These are phyloP conservation scores for Amphiprion percula DNA, from an alignment of 2,113 vertebrate species.

Conservation along the genomic window DNA sequence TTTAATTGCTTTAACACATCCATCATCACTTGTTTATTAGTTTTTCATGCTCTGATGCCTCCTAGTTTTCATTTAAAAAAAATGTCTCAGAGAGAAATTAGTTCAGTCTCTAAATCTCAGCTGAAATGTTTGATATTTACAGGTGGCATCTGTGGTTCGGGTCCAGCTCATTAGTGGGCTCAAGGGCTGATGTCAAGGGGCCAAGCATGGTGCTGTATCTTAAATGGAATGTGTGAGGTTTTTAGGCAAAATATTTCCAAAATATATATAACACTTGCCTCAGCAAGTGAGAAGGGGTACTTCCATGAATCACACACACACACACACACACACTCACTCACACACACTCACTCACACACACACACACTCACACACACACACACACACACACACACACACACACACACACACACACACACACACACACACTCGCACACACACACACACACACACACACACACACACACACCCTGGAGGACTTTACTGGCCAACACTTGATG, in stretches of 20 bases:
- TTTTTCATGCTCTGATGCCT: conserved; percentile 54
- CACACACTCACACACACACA: conserved; percentile 7
- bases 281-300: conserved; percentile 45
- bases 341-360: too few species aligned
- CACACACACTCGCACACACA: background rate
- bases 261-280: conserved; percentile 57
- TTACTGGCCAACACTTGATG: conserved; percentile 35
- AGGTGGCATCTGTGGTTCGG: conserved; percentile 59
- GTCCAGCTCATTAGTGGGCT: conserved; percentile 46
- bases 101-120: conserved; percentile 41
- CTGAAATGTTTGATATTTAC: conserved; percentile 67
- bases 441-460: conserved; percentile 10
- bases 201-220: conserved; percentile 14
- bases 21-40: conserved; percentile 54
- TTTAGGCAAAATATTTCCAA: conserved; percentile 30
- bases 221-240: conserved; percentile 53
- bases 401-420: conserved; percentile 9
- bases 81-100: conserved; percentile 35
- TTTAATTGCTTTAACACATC: conserved; percentile 64
- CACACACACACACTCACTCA: background rate
- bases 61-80: conserved; percentile 55
- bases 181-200: conserved; percentile 37
- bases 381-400: conserved; percentile 7
- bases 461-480: conserved; percentile 24
- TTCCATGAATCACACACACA: conserved; percentile 25